A percentile compares a stretch with the other conserved stretches of the same genome.
Conservation (phyloP, 2,113 vertebrate genomes). For the Stigmatopora argus region DNA sequence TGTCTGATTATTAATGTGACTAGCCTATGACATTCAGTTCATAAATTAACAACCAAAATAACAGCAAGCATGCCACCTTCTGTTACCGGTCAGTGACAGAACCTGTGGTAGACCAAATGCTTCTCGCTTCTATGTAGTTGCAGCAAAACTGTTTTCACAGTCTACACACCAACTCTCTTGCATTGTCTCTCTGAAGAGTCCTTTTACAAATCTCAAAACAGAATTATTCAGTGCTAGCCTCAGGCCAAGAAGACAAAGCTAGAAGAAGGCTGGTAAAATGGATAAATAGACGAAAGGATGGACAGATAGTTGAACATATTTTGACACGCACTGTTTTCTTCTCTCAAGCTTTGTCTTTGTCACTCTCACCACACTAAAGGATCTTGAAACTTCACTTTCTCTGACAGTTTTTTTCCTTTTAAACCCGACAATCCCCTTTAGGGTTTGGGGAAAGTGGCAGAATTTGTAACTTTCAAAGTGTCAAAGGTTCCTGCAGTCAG, state of each 20-base stretch:
- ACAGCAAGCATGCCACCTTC: background rate
- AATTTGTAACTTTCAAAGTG: background rate
- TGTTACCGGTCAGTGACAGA: slow-evolving; percentile 23
- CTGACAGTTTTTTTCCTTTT: background rate
- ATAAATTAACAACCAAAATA: slow-evolving; percentile 27
- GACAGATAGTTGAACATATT: background rate
- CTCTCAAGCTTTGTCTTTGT: background rate
- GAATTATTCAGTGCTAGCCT: slow-evolving; percentile 63
- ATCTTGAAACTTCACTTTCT: background rate
- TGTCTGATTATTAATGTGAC: too few relatives aligned
- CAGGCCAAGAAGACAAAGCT: slow-evolving; percentile 56
- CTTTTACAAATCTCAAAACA: slow-evolving; percentile 62
- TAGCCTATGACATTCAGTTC: background rate
- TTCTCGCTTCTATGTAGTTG: slow-evolving; percentile 32
- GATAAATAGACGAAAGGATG: slow-evolving; percentile 17
- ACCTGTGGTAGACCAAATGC: slow-evolving; percentile 38
- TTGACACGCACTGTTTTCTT: slow-evolving; percentile 1
- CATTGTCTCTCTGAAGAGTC: slow-evolving; percentile 6
- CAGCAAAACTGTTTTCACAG: slow-evolving; percentile 50
- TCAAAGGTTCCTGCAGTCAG: background rate
- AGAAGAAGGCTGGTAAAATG: slow-evolving; percentile 18
- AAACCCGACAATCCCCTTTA: background rate
- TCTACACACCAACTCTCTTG: slow-evolving; percentile 37
- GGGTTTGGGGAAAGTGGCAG: background rate
- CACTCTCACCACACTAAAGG: background rate